phyloP scores from a whole-genome alignment of 2,888 invertebrate species.

The Hemaris fuciformis region DNA sequence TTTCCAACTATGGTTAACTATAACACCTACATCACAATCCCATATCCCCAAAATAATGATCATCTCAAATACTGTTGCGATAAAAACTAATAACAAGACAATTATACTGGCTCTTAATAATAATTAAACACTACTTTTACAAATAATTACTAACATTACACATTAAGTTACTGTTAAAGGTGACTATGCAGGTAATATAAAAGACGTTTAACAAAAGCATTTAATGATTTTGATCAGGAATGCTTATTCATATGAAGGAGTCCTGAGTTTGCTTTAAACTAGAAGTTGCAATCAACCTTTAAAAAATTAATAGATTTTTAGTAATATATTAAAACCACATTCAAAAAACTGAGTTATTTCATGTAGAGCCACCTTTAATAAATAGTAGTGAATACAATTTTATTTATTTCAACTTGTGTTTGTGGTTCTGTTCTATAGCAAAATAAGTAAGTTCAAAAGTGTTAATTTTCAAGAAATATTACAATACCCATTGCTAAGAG shows the following conservation, averaged over 20 bases:
- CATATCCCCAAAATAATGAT: background rate
- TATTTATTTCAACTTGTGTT: background rate
- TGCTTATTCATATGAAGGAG: no score
- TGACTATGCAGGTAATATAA: background rate
- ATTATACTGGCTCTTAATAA: conserved; percentile 1
- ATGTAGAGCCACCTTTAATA: background rate
- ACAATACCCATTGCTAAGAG: no score
- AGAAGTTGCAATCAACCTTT: background rate
- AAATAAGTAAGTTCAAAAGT: no score
- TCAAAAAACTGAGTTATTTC: no score
- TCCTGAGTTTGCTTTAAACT: background rate
- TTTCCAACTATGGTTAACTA: background rate
- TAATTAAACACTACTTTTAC: background rate
- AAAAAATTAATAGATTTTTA: background rate
- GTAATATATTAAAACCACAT: no score
- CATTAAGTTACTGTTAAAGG: background rate
- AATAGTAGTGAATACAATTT: background rate
- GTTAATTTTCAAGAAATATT: no score
- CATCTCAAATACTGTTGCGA: conserved; percentile 1
- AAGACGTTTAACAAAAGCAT: no score
- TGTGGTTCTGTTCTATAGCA: background rate
- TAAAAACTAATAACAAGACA: background rate
- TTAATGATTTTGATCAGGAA: background rate
- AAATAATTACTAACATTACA: background rate
- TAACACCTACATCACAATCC: background rate